A percentile compares a stretch with the other conserved stretches of the same genome.
Conservation (phyloP, 1,140 invertebrate species). For the Drosophila tristis region DNA sequence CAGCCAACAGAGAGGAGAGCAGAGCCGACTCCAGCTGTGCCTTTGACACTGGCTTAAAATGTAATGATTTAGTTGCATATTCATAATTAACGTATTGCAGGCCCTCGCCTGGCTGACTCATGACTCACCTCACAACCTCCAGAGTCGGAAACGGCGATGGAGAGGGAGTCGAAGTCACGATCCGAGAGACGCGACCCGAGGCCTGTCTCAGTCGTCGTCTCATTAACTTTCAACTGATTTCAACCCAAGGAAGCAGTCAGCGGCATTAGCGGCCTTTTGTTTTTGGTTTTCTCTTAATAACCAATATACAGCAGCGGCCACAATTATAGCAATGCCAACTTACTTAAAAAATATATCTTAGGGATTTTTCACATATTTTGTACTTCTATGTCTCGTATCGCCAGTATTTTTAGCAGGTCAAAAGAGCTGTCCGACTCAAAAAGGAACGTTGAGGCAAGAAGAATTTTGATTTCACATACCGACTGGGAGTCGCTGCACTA, state of each 20-base stretch:
- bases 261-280: slow-evolving; percentile 59
- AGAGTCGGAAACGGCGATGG: no score
- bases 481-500: no score
- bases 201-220: slow-evolving; percentile 64
- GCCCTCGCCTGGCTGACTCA: slow-evolving; percentile 40
- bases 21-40: slow-evolving; percentile 63
- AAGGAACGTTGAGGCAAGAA: no score
- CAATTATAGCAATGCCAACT: no score
- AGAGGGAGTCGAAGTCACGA: slow-evolving; percentile 4
- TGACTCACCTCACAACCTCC: slow-evolving; percentile 20
- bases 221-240: slow-evolving; percentile 66
- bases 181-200: slow-evolving; percentile 11
- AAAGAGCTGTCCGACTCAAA: no score
- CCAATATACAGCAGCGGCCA: no score
- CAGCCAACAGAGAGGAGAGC: slow-evolving; percentile 6
- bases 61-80: slow-evolving; percentile 82
- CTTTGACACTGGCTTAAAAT: slow-evolving; percentile 79
- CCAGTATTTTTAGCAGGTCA: no score
- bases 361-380: no score
- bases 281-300: slow-evolving; percentile 13
- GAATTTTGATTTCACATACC: no score
- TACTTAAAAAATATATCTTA: no score
- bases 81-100: slow-evolving; percentile 70
- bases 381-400: no score
- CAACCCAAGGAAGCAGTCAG: slow-evolving; percentile 10